Base-by-base conservation (phyloP, 2,888 invertebrate species). In the Griposia aprilina region DNA sequence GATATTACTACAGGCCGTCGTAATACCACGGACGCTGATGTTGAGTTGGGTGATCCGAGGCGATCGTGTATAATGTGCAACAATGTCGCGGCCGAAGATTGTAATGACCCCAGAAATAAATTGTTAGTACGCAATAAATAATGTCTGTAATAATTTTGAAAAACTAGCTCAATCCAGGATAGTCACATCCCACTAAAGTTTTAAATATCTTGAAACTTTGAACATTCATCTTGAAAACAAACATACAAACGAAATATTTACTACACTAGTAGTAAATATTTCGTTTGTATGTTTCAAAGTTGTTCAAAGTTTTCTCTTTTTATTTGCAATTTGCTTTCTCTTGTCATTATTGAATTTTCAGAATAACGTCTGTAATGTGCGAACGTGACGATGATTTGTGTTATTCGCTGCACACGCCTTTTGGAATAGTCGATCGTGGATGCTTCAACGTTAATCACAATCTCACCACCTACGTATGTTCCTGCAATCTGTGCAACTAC, bases 401-500 rank as follows among this genome's bases (percentile, higher is more conserved):
- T 88, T 96, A 94, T 88, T 92, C 95, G 15, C 90, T 92, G 88
- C 95, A 95, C 80, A 96, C 95, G 48, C 96, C 96, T 60, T 96
- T 96, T 78, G 96, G 96, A 23, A 88, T 96, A 82, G 89, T 96
- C 60, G 93, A 94, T 78, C 93, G 96, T 80, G 96, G 95, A 83
- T 96, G 96, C 86, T 94, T 90, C 86, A 94, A 94, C 88, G 80
- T 92, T 80, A 92, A 94, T 86, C 90, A 90, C 76, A 94, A 94
- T 82, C 84, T 93, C 41, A 92, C 93, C 68, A 93, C 92, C 65
- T 95, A 93, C 87, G 94, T 95, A 66, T 96, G 96, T 86, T 91
- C 94, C 67, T 95, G 96, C 89, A 95, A 96, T 91, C 92, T 95
- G 72, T 96, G 96, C 90, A 96, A 96, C 91, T 91, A 93, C 88